phyloP scores from a whole-genome alignment of 2,888 invertebrate genomes.

The Xanthorhoe spadicearia region DNA sequence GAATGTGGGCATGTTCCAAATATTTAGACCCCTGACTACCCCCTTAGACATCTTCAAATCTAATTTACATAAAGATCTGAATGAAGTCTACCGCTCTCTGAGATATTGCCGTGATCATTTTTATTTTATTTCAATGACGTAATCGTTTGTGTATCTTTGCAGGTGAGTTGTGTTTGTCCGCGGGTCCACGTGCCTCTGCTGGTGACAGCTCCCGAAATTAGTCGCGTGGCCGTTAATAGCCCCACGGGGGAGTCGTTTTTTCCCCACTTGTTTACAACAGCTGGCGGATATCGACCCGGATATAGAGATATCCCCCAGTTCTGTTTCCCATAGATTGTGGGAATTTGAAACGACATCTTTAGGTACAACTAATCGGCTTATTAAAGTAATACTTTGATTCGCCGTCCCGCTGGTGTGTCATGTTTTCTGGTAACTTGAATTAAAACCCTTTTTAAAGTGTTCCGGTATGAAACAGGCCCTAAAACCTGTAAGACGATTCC shows the following conservation, averaged over 20 bases:
- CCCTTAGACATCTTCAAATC: no score
- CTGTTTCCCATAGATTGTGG: constrained; percentile 78
- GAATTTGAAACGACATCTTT: not conserved
- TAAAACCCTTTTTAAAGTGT: no score
- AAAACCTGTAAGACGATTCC: no score
- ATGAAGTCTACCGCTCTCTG: no score
- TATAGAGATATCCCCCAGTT: constrained; percentile 69
- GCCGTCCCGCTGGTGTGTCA: not conserved
- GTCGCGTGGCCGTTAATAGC: constrained; percentile 83
- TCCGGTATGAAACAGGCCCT: no score
- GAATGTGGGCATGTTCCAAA: no score
- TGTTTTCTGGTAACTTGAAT: not conserved
- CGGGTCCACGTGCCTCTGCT: constrained; percentile 73
- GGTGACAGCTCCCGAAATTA: constrained; percentile 83
- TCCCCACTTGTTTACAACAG: constrained; percentile 81
- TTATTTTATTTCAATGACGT: no score
- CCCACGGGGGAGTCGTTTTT: constrained; percentile 73
- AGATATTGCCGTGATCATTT: no score
- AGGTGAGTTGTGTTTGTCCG: constrained; percentile 52
- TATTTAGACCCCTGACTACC: no score
- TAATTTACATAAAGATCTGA: no score
- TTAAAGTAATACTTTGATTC: not conserved
- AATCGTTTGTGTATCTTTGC: constrained; percentile 72
- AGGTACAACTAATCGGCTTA: not conserved
- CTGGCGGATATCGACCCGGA: constrained; percentile 81